Evolutionary conservation across 2,888 invertebrate genomes (phyloP).

Genomic region (Stenolophus ochropezus): DNA sequence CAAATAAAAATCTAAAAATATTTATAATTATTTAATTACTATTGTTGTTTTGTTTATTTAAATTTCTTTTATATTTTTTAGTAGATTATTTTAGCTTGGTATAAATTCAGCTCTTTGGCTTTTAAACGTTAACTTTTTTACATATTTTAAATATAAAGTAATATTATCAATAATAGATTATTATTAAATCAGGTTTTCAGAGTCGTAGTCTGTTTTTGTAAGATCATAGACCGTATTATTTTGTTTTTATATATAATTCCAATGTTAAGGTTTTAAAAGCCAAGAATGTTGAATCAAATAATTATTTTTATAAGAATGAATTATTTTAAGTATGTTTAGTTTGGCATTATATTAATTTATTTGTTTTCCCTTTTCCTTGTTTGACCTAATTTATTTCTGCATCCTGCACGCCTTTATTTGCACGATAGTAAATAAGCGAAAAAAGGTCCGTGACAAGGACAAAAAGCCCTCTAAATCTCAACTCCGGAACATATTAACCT

Average conservation of each 20-base stretch:
- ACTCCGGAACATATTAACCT: slow-evolving; percentile 60
- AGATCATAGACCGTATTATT: too few relatives aligned
- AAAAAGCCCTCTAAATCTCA: slow-evolving; percentile 58
- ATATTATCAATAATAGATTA: too few relatives aligned
- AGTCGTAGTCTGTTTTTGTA: too few relatives aligned
- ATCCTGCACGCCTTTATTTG: slow-evolving; percentile 35
- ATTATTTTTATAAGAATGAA: too few relatives aligned
- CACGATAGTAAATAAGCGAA: slow-evolving; percentile 31
- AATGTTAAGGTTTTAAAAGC: too few relatives aligned
- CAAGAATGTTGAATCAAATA: too few relatives aligned
- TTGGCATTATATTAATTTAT: slow-evolving; percentile 56
- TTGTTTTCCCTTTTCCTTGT: slow-evolving; percentile 66
- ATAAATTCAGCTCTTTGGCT: too few relatives aligned
- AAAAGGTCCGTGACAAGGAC: slow-evolving; percentile 23
- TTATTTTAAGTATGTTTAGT: slow-evolving; percentile 16
- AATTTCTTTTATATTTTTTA: slow-evolving; percentile 49
- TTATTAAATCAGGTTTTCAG: too few relatives aligned
- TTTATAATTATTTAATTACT: not conserved
- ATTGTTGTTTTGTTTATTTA: not conserved
- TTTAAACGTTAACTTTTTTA: too few relatives aligned
- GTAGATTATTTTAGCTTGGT: not conserved
- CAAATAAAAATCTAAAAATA: slow-evolving; percentile 30
- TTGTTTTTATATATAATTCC: too few relatives aligned
- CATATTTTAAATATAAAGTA: too few relatives aligned
- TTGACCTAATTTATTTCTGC: slow-evolving; percentile 62